Evolutionary conservation across 1,140 invertebrate species (phyloP), one percentile per base, ranked within the genome.

Genomic region (Fopius arisanus): DNA sequence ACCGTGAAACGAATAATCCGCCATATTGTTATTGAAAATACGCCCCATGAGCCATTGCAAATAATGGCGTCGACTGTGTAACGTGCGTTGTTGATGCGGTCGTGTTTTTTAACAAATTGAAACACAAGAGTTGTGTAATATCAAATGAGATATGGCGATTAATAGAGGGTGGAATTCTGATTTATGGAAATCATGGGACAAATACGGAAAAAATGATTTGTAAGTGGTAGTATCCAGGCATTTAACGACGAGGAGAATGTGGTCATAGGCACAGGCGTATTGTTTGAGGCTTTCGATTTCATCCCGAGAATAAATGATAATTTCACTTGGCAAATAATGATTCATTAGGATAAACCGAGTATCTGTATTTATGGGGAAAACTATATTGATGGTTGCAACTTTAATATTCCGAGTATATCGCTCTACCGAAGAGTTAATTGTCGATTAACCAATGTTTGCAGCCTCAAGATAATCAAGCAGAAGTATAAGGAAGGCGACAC

Each of bases 121-220:
- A 67, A 66, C 70, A 69, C 67, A 63, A 74, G 75, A 76, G 51
- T 73, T 37, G 48, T 75, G 63, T 75, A 75, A 72, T 33, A 75
- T 75, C 41, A 74, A 48, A 74, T 48, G 59, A 33, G 83, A 81
- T 82, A 89, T 89, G 88, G 84, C 88, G 77, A 83, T 80, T 73
- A 51, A 68, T 82, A 88, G 86, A 87, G 73, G 77, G 79, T 87
- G 89, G 84, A 87, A 83, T 82, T 74, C 87, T 33, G 90, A 92
- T 73, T 85, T 91, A 81, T 92, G 91, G 91, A 91, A 92, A 88
- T 88, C 89, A 82, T 92, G 91, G 91, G 91, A 92, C 79, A 92
- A 90, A 86, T 89, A 88, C 71, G 91, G 91, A 74, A 91, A 90
- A 87, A 88, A 85, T 78, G 90, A 91, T 85, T 91, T 91, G 91